These are phyloP conservation scores for Planococcus citri DNA, from an alignment of 1,140 invertebrate genomes.

Conservation along the genomic window DNA sequence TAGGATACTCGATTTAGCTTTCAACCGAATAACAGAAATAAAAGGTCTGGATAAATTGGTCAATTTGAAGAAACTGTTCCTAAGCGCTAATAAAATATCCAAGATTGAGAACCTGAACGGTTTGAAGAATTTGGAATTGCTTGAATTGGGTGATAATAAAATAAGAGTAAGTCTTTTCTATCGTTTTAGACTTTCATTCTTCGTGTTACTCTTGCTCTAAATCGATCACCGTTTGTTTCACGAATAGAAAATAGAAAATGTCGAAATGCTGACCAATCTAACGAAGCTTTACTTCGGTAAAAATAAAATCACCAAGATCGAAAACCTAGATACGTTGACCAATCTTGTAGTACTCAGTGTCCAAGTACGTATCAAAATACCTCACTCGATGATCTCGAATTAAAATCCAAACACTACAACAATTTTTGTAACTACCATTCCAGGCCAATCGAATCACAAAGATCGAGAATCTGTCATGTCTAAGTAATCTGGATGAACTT, in stretches of 20 bases:
- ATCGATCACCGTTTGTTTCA: not conserved
- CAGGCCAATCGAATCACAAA: slow-evolving; percentile 72
- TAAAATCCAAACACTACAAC: not conserved
- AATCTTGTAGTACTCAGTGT: slow-evolving; percentile 74
- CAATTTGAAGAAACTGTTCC: slow-evolving; percentile 76
- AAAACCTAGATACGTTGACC: slow-evolving; percentile 66
- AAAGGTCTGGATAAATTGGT: slow-evolving; percentile 65
- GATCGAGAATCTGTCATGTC: slow-evolving; percentile 70
- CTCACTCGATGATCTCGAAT: slow-evolving; percentile 21
- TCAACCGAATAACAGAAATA: slow-evolving; percentile 86
- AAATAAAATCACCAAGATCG: slow-evolving; percentile 86
- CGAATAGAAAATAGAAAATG: slow-evolving; percentile 66
- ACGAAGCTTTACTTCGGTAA: slow-evolving; percentile 80
- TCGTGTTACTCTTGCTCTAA: not conserved
- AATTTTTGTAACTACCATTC: no score
- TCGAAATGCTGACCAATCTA: slow-evolving; percentile 59
- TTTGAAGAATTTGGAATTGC: slow-evolving; percentile 61
- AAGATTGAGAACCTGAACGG: slow-evolving; percentile 85
- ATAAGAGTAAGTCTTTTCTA: slow-evolving; percentile 51
- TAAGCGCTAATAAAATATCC: slow-evolving; percentile 85
- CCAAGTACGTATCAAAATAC: slow-evolving; percentile 42
- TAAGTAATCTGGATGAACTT: slow-evolving; percentile 68
- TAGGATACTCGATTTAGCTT: slow-evolving; percentile 89
- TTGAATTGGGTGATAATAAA: slow-evolving; percentile 93
- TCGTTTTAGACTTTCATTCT: not conserved